phyloP scores from a whole-genome alignment of 2,797 vertebrate species.

The Gallinago solitaria region DNA sequence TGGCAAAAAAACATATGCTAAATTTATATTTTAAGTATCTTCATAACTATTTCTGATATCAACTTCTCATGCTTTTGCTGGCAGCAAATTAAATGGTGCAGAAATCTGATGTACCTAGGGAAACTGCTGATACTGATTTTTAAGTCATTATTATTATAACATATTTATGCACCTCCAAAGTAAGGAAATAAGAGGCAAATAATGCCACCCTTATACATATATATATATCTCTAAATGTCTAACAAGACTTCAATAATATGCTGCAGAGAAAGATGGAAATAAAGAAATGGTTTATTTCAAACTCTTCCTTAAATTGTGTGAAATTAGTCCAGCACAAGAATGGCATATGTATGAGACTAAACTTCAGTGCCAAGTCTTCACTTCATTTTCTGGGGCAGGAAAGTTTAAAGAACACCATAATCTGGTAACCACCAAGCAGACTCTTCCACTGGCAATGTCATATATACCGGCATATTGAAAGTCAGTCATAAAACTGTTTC shows the following conservation, averaged over 20 bases:
- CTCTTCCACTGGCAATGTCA: not conserved
- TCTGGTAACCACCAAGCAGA: not conserved
- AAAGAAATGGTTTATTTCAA: not conserved
- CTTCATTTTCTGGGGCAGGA: not conserved
- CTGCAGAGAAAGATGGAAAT: not conserved
- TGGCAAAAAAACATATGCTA: not conserved
- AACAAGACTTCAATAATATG: not conserved
- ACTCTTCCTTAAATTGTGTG: not conserved
- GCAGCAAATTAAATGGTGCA: not conserved
- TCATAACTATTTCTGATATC: not conserved
- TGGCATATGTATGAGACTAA: not conserved
- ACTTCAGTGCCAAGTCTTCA: not conserved
- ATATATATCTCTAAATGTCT: not conserved
- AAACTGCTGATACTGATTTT: not conserved
- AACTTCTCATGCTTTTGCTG: not conserved
- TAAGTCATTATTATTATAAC: not conserved
- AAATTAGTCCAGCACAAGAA: not conserved
- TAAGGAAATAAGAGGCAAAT: not conserved
- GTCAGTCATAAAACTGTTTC: constrained; percentile 7
- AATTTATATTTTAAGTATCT: not conserved
- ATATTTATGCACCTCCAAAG: not conserved
- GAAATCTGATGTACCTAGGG: not conserved
- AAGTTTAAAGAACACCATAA: not conserved
- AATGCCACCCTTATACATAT: not conserved
- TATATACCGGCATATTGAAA: not conserved